A percentile compares a stretch with the other conserved stretches of the same genome.
phyloP scores from a whole-genome alignment of 35 echinoderm and acorn worm genomes.

The Ophioderma brevispina region DNA sequence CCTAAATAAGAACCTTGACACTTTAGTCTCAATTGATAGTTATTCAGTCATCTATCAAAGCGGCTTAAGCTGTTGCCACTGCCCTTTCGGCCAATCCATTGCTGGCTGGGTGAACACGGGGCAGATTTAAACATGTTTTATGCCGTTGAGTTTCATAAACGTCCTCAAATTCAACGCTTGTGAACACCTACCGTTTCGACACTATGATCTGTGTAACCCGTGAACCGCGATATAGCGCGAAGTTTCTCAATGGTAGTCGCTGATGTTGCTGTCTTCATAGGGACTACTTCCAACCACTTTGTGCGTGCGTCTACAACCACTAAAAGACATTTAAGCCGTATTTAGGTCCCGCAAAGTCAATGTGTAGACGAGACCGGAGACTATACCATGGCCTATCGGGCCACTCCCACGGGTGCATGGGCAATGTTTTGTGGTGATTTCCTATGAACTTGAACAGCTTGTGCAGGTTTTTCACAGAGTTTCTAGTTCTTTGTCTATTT shows the following conservation, averaged over 20 bases:
- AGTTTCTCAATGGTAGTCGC: conserved; percentile 45
- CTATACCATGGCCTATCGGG: conserved; percentile 53
- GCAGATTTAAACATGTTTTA: conserved; percentile 47
- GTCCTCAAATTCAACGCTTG: conserved; percentile 51
- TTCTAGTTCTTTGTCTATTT: conserved; percentile 67
- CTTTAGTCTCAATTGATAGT: conserved; percentile 57
- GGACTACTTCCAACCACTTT: conserved; percentile 72
- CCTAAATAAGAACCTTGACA: conserved; percentile 57
- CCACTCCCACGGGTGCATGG: conserved; percentile 60
- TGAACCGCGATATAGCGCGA: conserved; percentile 55
- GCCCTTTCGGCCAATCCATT: conserved; percentile 61
- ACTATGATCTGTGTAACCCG: conserved; percentile 70
- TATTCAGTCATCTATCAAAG: conserved; percentile 21
- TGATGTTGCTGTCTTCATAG: conserved; percentile 49
- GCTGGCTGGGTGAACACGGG: conserved; percentile 57
- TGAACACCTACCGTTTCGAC: conserved; percentile 64
- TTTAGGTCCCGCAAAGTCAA: conserved; percentile 72
- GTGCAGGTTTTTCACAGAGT: conserved; percentile 36
- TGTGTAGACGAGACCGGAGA: conserved; percentile 62
- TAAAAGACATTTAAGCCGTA: conserved; percentile 65
- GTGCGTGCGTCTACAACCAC: conserved; percentile 71
- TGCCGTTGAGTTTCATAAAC: conserved; percentile 53
- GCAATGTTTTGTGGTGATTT: conserved; percentile 40
- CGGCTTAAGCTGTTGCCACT: conserved; percentile 48
- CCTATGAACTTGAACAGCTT: conserved; percentile 30